Conservation (phyloP, 2,797 vertebrate species). For the Rhynchotus rufescens region DNA sequence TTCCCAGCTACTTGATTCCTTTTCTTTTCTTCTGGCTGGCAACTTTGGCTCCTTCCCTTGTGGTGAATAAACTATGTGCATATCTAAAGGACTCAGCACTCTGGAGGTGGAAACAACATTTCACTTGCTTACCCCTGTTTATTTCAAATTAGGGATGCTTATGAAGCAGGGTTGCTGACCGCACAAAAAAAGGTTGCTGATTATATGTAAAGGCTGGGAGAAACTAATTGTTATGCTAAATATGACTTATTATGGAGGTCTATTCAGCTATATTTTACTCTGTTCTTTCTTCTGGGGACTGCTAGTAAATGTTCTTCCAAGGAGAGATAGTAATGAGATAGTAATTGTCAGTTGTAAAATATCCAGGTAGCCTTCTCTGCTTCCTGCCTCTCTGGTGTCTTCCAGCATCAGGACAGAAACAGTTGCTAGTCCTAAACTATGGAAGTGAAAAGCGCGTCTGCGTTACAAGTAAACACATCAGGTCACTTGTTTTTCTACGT, state of each 20-base stretch:
- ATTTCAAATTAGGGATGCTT: conserved; percentile 53
- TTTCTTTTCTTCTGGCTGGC: not conserved
- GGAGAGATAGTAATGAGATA: conserved; percentile 30
- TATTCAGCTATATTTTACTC: conserved; percentile 37
- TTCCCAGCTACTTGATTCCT: not conserved
- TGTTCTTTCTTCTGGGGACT: conserved; percentile 21
- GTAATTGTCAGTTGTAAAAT: conserved; percentile 50
- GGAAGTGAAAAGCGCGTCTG: conserved; percentile 18
- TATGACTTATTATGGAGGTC: conserved; percentile 61
- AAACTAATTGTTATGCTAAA: conserved; percentile 54
- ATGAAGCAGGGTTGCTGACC: conserved; percentile 25
- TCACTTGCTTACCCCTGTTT: not conserved
- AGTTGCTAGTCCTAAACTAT: conserved; percentile 16
- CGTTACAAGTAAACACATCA: not conserved
- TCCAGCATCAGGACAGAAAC: conserved; percentile 53
- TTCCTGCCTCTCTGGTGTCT: conserved; percentile 49
- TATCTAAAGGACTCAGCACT: not conserved
- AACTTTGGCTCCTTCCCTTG: not conserved
- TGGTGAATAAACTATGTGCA: not conserved
- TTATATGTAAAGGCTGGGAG: conserved; percentile 17
- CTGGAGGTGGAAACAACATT: conserved; percentile 6
- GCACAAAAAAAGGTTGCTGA: conserved; percentile 22
- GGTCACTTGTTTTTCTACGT: conserved; percentile 26
- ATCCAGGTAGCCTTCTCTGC: not conserved
- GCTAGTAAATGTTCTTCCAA: conserved; percentile 29